phyloP scores from a whole-genome alignment of 2,888 invertebrate genomes.

The Eupithecia exiguata region DNA sequence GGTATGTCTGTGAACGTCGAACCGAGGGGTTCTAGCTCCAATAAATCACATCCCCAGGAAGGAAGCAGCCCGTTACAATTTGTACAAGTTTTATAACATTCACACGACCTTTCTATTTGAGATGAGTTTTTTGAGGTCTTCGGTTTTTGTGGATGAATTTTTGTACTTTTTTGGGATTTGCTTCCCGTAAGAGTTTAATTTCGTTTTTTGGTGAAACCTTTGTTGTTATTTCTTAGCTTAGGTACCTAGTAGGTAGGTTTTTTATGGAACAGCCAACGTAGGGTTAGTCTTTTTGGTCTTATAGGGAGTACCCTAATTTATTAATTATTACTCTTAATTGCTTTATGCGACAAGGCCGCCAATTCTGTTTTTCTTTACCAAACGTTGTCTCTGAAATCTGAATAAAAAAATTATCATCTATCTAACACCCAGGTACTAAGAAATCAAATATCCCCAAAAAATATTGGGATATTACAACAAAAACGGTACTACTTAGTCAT shows the following conservation, averaged over 20 bases:
- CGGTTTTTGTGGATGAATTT: conserved; percentile 29
- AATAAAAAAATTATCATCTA: too few relatives aligned
- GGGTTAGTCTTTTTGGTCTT: not conserved
- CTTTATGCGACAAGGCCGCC: too few relatives aligned
- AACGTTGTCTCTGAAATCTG: too few relatives aligned
- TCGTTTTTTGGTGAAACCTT: not conserved
- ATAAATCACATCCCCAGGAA: conserved; percentile 50
- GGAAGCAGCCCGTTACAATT: conserved; percentile 57
- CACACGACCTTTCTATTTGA: conserved; percentile 44
- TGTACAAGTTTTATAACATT: conserved; percentile 44
- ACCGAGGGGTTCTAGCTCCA: conserved; percentile 18
- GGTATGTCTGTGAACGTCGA: conserved; percentile 13
- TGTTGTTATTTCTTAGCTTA: not conserved
- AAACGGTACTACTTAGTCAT: too few relatives aligned
- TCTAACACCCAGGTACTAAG: too few relatives aligned
- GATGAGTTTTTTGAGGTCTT: conserved; percentile 36
- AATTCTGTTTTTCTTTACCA: too few relatives aligned
- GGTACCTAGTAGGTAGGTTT: not conserved
- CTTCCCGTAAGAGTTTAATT: conserved; percentile 11
- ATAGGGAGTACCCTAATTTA: not conserved
- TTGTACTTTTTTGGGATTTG: conserved; percentile 12
- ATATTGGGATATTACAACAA: too few relatives aligned
- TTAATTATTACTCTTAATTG: too few relatives aligned
- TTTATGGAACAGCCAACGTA: not conserved
- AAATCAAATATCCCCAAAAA: too few relatives aligned